Evolutionary conservation across 2,113 vertebrate genomes (phyloP), one percentile per base, ranked within the genome.

Genomic region (Etheostoma spectabile): DNA sequence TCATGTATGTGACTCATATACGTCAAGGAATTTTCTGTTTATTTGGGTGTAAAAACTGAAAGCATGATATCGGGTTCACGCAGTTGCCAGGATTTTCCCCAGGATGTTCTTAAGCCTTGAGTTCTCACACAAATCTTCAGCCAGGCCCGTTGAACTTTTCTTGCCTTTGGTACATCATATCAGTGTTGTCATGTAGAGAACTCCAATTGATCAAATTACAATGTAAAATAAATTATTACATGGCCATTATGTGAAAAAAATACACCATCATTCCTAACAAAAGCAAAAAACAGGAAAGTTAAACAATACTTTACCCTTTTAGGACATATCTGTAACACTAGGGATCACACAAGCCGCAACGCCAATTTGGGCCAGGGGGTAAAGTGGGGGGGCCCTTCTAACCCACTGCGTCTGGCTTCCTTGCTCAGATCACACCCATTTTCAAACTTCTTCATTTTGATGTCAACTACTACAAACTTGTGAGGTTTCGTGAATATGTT

Each of bases 21-120:
- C 49, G 49, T 59, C 33, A 5, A 62, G 78, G 52, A 73, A 76
- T 76, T 21, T 48, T 2, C 68, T n/a, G 35, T 53, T 22, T 67
- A 53, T 75, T 59, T 84, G 60, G 5, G n/a, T 75, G 64, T 65
- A 10, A 57, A 70, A 3, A 52, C 52, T 57, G 33, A 66, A 46
- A 74, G 51, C 53, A 74, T 77, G 51, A 74, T 66, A 75, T 66
- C 5, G 0, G 56, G 57, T 11, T 62, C 45, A 38, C 48, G 18
- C 22, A 53, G 61, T 46, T 11, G 22, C 53, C 4, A 19, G 27
- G 52, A 66, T 38, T 80, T 49, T 45, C 52, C 22, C 22, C 56
- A 42, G 48, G 67, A 48, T n/a, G n/a, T n/a, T n/a, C n/a, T n/a
- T n/a, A n/a, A n/a, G n/a, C n/a, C n/a, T n/a, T 14, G 56, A 59